phyloP scores from a whole-genome alignment of 1,140 invertebrate genomes.

The Drosophila yakuba region DNA sequence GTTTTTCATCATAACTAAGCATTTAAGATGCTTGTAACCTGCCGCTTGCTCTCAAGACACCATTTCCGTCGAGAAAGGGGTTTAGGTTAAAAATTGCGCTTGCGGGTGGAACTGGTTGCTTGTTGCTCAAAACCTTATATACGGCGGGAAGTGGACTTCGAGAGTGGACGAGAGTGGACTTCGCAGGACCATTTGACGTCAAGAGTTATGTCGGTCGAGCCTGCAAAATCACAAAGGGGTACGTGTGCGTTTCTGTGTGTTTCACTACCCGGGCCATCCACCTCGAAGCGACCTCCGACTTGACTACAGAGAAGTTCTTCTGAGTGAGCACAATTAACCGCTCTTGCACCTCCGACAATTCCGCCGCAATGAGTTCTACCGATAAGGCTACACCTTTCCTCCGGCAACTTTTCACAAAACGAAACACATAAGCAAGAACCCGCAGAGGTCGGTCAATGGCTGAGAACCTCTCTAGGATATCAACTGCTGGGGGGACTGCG shows the following conservation, averaged over 20 bases:
- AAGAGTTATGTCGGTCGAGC: too few relatives aligned
- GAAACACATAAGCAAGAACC: background rate
- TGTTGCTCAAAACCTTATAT: background rate
- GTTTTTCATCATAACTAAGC: background rate
- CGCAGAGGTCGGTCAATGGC: background rate
- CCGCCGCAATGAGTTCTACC: background rate
- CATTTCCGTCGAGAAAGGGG: background rate
- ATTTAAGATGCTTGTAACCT: conserved; percentile 4
- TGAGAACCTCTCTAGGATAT: background rate
- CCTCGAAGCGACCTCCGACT: too few relatives aligned
- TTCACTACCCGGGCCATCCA: too few relatives aligned
- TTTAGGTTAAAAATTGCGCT: background rate
- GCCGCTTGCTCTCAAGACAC: background rate
- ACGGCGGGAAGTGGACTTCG: too few relatives aligned
- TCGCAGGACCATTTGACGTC: too few relatives aligned
- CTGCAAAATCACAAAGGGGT: too few relatives aligned
- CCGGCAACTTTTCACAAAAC: background rate
- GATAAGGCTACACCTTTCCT: background rate
- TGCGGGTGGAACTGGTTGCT: background rate
- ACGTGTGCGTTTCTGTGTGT: too few relatives aligned
- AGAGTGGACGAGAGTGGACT: too few relatives aligned
- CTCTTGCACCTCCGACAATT: background rate
- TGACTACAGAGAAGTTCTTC: too few relatives aligned
- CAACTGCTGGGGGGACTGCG: background rate
- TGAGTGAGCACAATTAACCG: background rate